Conservation (phyloP, 2,797 vertebrate species). For the Mareca strepera region DNA sequence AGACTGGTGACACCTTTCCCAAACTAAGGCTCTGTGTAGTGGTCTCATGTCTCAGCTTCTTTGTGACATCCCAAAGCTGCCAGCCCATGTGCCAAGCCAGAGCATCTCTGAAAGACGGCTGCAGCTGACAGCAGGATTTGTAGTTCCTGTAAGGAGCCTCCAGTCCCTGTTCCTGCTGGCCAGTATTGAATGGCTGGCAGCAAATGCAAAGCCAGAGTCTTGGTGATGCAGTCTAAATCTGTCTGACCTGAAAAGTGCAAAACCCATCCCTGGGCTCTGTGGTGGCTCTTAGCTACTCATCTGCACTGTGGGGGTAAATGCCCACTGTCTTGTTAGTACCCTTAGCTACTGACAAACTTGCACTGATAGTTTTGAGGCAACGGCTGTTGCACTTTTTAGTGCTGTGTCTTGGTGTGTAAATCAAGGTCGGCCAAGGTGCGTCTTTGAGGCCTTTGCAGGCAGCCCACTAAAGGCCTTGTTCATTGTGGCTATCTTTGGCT, state of each 20-base stretch:
- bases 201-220: not conserved
- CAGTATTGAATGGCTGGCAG: not conserved
- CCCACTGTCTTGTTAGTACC: not conserved
- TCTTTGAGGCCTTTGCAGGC: not conserved
- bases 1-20: not conserved
- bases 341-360: not conserved
- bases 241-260: not conserved
- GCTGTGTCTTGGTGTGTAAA: not conserved
- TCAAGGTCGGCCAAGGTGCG: not conserved
- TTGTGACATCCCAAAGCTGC: not conserved
- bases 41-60: not conserved
- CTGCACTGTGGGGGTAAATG: not conserved
- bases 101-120: not conserved
- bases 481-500: not conserved
- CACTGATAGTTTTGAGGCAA: not conserved
- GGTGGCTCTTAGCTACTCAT: not conserved
- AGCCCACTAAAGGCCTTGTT: not conserved
- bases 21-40: not conserved
- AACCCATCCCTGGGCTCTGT: not conserved
- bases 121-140: not conserved
- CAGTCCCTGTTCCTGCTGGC: not conserved
- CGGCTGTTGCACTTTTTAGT: not conserved
- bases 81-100: not conserved
- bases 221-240: not conserved
- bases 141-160: not conserved